These are phyloP conservation scores for Stenchaetothrips biformis DNA, from an alignment of 2,888 invertebrate species.

Conservation along the genomic window DNA sequence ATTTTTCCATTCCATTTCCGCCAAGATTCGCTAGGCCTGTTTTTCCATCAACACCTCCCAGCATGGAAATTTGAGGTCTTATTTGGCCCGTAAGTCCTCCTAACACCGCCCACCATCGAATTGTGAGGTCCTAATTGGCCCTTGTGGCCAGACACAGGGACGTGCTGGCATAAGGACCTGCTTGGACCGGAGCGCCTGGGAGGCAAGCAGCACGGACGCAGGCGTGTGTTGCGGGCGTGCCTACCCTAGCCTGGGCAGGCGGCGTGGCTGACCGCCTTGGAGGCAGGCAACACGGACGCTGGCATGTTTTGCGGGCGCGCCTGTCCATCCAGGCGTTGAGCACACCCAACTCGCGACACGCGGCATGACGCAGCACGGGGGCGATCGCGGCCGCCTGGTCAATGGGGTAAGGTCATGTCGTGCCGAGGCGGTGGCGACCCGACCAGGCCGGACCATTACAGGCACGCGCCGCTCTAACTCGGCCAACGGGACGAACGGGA, in stretches of 20 bases:
- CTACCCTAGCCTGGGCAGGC: background rate
- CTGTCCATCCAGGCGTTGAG: background rate
- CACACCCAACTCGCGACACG: too few relatives aligned
- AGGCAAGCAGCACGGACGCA: background rate
- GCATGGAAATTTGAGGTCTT: too few relatives aligned
- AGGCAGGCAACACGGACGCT: background rate
- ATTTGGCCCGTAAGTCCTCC: too few relatives aligned
- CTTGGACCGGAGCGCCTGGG: background rate
- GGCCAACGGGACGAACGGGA: background rate
- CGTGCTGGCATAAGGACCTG: too few relatives aligned
- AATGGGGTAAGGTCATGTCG: background rate
- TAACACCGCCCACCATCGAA: too few relatives aligned
- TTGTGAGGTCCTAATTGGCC: too few relatives aligned
- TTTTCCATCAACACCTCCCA: too few relatives aligned
- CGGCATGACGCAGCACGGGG: too few relatives aligned
- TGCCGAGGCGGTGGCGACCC: background rate
- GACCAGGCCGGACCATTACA: background rate
- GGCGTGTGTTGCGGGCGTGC: background rate
- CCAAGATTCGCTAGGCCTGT: too few relatives aligned
- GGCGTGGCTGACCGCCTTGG: background rate
- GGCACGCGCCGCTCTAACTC: background rate
- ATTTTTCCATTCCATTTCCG: too few relatives aligned
- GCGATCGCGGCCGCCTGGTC: background rate
- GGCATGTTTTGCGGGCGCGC: background rate
- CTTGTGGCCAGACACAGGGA: too few relatives aligned